A percentile compares a stretch with the other conserved stretches of the same genome.
These are phyloP conservation scores for Oreochromis tanganicae DNA, from an alignment of 2,113 vertebrate species.

Conservation along the genomic window DNA sequence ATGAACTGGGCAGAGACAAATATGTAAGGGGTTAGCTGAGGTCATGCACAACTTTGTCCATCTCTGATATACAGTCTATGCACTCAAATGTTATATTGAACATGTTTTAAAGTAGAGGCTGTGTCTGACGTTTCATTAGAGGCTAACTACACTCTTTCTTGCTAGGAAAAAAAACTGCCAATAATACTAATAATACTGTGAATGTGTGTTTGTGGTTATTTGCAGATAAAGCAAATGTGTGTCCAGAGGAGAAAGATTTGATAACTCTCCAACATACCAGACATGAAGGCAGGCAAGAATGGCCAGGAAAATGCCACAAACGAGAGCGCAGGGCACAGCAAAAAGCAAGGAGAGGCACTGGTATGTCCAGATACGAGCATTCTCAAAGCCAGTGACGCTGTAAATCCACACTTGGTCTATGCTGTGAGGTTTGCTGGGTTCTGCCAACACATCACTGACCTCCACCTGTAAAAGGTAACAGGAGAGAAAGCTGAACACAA, in stretches of 20 bases:
- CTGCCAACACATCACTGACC: constrained; percentile 73
- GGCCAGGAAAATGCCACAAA: constrained; percentile 72
- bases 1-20: background rate
- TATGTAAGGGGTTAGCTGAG: background rate
- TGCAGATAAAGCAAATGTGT: background rate
- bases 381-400: constrained; percentile 71
- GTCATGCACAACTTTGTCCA: background rate
- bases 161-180: background rate
- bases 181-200: background rate
- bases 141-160: background rate
- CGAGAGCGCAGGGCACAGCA: constrained; percentile 71
- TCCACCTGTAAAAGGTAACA: constrained; percentile 61
- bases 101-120: background rate
- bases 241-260: background rate
- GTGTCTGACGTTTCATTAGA: background rate
- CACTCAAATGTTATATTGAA: background rate
- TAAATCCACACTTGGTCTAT: constrained; percentile 73
- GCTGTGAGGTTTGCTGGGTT: constrained; percentile 64
- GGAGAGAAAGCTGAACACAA: background rate
- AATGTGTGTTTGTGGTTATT: background rate
- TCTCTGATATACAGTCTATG: background rate
- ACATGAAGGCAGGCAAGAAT: constrained; percentile 75
- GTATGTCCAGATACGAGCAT: constrained; percentile 72
- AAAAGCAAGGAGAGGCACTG: constrained; percentile 70
- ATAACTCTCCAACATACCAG: constrained; percentile 61